Percentiles rank a stretch among this genome's conserved stretches.
Evolutionary conservation across 2,888 invertebrate species (phyloP).

Genomic region (Pedicia rivosa): DNA sequence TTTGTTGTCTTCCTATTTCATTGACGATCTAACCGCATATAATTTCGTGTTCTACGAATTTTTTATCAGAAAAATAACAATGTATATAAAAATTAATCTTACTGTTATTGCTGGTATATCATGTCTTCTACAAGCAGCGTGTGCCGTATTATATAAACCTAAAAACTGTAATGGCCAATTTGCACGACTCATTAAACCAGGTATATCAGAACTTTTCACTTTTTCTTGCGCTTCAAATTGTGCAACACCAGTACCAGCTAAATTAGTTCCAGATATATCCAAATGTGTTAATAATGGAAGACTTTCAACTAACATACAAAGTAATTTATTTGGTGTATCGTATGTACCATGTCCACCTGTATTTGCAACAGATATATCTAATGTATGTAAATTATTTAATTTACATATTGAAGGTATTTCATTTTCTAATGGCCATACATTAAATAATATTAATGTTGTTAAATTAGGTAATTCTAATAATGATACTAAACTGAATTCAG

Average conservation of each 20-base stretch:
- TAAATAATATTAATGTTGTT: conserved; percentile 60
- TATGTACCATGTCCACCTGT: conserved; percentile 52
- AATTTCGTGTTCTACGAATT: too few species aligned
- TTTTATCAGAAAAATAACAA: too few species aligned
- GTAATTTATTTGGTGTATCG: conserved; percentile 48
- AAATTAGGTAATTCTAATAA: conserved; percentile 48
- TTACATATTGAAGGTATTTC: conserved; percentile 41
- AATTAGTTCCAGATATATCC: conserved; percentile 92
- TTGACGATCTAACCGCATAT: too few species aligned
- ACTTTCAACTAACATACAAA: conserved; percentile 53
- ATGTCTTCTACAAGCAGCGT: conserved; percentile 78
- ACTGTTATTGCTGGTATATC: conserved; percentile 83
- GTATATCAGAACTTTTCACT: conserved; percentile 55
- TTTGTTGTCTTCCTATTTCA: too few species aligned
- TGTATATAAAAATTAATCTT: too few species aligned
- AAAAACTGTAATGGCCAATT: conserved; percentile 71
- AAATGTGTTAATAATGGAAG: conserved; percentile 64
- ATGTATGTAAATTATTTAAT: conserved; percentile 42
- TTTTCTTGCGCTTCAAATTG: conserved; percentile 28
- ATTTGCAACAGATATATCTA: conserved; percentile 71
- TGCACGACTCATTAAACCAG: conserved; percentile 65
- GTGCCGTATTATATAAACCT: conserved; percentile 77
- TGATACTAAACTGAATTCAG: conserved; percentile 27
- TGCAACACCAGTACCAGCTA: conserved; percentile 73
- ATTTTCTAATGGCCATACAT: conserved; percentile 44